A percentile compares a stretch with the other conserved stretches of the same genome.
phyloP scores from a whole-genome alignment of 2,797 vertebrate genomes.

The Rhynchonycteris naso region DNA sequence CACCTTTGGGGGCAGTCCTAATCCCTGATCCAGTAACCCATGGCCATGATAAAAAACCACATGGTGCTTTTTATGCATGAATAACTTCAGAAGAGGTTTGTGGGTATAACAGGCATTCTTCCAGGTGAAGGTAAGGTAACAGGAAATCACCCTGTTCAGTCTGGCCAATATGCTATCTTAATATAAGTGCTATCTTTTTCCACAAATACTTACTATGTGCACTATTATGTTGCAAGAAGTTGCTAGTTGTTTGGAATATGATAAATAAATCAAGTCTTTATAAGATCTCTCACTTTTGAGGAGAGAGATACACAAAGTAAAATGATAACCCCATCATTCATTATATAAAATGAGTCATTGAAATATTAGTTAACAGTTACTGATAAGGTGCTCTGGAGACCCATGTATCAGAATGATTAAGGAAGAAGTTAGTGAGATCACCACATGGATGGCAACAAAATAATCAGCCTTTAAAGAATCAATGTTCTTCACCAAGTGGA shows the following conservation, averaged over 20 bases:
- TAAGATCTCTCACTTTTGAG: neutral
- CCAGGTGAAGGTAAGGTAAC: neutral
- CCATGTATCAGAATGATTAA: neutral
- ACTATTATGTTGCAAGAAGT: neutral
- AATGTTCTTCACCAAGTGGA: neutral
- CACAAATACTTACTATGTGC: neutral
- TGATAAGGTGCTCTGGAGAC: neutral
- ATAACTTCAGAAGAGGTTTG: neutral
- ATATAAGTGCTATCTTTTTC: neutral
- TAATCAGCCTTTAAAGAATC: neutral
- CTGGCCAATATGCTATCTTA: neutral
- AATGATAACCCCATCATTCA: neutral
- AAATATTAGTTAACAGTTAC: neutral
- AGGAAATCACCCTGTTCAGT: neutral
- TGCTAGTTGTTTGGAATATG: neutral
- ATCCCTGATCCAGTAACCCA: neutral
- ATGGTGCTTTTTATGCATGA: neutral
- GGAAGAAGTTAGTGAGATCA: neutral
- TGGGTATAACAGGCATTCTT: neutral
- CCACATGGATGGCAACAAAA: neutral
- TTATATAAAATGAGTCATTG: neutral
- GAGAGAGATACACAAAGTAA: neutral
- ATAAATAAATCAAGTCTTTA: neutral
- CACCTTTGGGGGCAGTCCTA: too few species aligned
- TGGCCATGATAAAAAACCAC: neutral